Conservation (phyloP, 1,140 invertebrate genomes). For the Condylostylus longicornis region DNA sequence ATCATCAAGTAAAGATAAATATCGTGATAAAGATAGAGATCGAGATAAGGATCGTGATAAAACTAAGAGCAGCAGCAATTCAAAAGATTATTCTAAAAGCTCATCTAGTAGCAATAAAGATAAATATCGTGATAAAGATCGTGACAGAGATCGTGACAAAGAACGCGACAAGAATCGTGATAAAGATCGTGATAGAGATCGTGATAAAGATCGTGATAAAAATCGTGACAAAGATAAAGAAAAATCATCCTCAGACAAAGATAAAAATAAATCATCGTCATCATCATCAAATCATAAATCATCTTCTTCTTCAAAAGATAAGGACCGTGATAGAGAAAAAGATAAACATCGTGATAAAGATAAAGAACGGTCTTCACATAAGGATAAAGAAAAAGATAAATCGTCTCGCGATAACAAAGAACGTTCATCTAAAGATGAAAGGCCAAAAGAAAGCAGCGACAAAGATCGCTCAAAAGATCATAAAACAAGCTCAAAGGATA, state of each 20-base stretch:
- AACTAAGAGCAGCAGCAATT: slow-evolving; percentile 23
- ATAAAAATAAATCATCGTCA: slow-evolving; percentile 34
- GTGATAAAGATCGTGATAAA: slow-evolving; percentile 31
- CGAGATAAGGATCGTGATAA: slow-evolving; percentile 20
- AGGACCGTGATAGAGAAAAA: slow-evolving; percentile 33
- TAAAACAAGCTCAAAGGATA: slow-evolving; percentile 21
- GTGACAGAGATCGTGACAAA: slow-evolving; percentile 24
- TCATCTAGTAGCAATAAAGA: too few species aligned
- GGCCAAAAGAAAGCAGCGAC: slow-evolving; percentile 13
- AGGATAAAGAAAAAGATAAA: slow-evolving; percentile 20
- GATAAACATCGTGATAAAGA: slow-evolving; percentile 31
- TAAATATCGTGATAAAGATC: slow-evolving; percentile 35
- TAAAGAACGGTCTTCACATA: slow-evolving; percentile 19
- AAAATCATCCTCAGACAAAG: slow-evolving; percentile 33
- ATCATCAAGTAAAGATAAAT: slow-evolving; percentile 41
- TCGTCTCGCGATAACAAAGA: slow-evolving; percentile 17
- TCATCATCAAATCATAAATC: slow-evolving; percentile 26
- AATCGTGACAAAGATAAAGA: slow-evolving; percentile 36
- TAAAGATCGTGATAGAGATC: slow-evolving; percentile 27
- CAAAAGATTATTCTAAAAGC: too few species aligned
- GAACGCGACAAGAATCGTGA: slow-evolving; percentile 21
- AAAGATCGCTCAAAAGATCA: slow-evolving; percentile 7
- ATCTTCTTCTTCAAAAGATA: slow-evolving; percentile 32
- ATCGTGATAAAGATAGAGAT: slow-evolving; percentile 37
- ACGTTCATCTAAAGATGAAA: slow-evolving; percentile 14